Evolutionary conservation across 2,797 vertebrate species (phyloP), one percentile per base, ranked within the genome.

Genomic region (Capromys pilorides): DNA sequence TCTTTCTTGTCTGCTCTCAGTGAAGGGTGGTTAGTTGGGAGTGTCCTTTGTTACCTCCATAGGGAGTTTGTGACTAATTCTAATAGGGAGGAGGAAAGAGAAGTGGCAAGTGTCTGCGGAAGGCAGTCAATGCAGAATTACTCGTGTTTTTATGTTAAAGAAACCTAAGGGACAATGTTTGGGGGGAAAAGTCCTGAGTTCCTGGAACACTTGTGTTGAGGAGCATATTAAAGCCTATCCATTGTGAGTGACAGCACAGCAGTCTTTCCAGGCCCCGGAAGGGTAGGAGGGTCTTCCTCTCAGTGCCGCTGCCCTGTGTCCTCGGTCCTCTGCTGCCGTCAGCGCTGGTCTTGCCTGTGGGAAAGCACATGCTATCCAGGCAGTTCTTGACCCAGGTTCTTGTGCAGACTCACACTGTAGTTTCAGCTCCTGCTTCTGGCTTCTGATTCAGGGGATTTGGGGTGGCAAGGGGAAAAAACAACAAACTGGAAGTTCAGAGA

Each of bases 101-200:
- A 71, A 79, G 21, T 31, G 49, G 49, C 69, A 66, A 13, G 8
- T 62, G 21, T 24, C 73, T n/a, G 28, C 81, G 49, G 41, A 89
- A 61, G 79, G 24, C 64, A 21, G 24, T 24, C 36, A 24, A 88
- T 51, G 86, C 59, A n/a, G 18, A 83, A 75, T 39, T 67, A 18
- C 24, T 95, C 18, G 31, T 81, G 19, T 79, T 90, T 86, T 73
- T 51, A 85, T 45, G 21, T 64, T 41, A 92, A 64, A 64, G 54
- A n/a, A 86, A 67, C 10, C 7, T 21, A 73, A 71, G 16, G 24
- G 39, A 54, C 73, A 69, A 33, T 5, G 81, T 82, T 92, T 14
- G 64, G 13, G 10, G 36, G 61, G 22, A n/a, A 61, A 86, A 33
- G 7, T 12, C n/a, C 21, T 36, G 67, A 88, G 45, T 85, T 16